These are phyloP conservation scores for Sthenelais limicola DNA, from an alignment of 2,888 invertebrate species.

Conservation along the genomic window DNA sequence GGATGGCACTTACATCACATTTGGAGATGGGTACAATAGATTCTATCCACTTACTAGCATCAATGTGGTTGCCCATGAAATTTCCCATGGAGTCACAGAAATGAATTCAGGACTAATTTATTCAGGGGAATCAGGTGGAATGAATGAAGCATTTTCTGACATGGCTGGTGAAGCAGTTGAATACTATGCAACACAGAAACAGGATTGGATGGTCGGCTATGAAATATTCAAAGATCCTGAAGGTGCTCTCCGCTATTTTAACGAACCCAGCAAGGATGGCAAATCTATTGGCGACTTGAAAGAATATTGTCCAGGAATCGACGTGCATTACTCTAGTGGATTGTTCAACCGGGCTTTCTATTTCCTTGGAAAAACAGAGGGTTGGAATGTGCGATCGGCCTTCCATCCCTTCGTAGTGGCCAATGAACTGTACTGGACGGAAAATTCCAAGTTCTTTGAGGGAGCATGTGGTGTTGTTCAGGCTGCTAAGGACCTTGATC, in stretches of 20 bases:
- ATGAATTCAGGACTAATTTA: constrained; percentile 55
- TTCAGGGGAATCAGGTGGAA: constrained; percentile 55
- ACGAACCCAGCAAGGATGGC: constrained; percentile 53
- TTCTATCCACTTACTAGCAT: constrained; percentile 54
- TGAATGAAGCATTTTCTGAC: constrained; percentile 59
- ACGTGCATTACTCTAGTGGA: constrained; percentile 58
- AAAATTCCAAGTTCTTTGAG: constrained; percentile 49
- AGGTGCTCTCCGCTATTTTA: constrained; percentile 54
- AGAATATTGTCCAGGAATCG: constrained; percentile 47
- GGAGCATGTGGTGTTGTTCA: constrained; percentile 56
- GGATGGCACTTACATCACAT: constrained; percentile 52
- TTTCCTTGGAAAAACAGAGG: constrained; percentile 49
- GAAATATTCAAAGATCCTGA: constrained; percentile 42
- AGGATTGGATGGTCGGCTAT: constrained; percentile 49
- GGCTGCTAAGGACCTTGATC: constrained; percentile 55
- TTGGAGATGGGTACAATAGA: constrained; percentile 55
- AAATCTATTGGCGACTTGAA: constrained; percentile 50
- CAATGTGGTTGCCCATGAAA: constrained; percentile 57
- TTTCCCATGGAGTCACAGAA: constrained; percentile 57
- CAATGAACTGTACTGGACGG: constrained; percentile 55
- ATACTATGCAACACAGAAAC: constrained; percentile 40
- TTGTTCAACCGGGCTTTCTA: constrained; percentile 56
- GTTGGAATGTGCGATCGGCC: constrained; percentile 50
- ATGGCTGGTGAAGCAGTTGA: constrained; percentile 55
- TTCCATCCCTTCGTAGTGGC: constrained; percentile 55